Conservation (phyloP, 2,888 invertebrate genomes). For the Alviniconcha strummeri region DNA sequence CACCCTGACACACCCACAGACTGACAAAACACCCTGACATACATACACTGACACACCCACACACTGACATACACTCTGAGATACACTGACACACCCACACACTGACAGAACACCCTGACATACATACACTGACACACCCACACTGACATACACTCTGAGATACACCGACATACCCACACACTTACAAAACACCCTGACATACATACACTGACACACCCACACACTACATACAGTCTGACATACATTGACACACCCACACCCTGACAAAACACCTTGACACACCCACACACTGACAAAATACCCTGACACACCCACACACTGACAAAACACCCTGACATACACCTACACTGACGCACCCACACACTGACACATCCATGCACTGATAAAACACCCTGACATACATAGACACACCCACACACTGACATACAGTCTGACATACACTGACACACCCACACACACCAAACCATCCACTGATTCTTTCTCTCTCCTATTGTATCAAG, state of each 20-base stretch:
- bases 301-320: not conserved
- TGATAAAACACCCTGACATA: not conserved
- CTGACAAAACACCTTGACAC: too few species aligned
- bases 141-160: not conserved
- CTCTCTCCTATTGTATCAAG: too few species aligned
- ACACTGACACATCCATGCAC: not conserved
- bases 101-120: too few species aligned
- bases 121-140: not conserved
- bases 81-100: not conserved
- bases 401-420: not conserved
- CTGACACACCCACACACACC: too few species aligned
- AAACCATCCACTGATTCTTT: too few species aligned
- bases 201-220: conserved; percentile 4
- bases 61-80: not conserved
- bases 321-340: too few species aligned
- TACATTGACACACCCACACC: not conserved
- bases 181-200: not conserved
- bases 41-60: not conserved
- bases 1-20: not conserved
- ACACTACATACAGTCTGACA: not conserved
- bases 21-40: not conserved
- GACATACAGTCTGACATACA: too few species aligned
- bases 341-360: not conserved
- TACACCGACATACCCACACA: not conserved
- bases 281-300: not conserved